These are phyloP conservation scores for Cancer borealis DNA, from an alignment of 2,888 invertebrate genomes.

Conservation along the genomic window DNA sequence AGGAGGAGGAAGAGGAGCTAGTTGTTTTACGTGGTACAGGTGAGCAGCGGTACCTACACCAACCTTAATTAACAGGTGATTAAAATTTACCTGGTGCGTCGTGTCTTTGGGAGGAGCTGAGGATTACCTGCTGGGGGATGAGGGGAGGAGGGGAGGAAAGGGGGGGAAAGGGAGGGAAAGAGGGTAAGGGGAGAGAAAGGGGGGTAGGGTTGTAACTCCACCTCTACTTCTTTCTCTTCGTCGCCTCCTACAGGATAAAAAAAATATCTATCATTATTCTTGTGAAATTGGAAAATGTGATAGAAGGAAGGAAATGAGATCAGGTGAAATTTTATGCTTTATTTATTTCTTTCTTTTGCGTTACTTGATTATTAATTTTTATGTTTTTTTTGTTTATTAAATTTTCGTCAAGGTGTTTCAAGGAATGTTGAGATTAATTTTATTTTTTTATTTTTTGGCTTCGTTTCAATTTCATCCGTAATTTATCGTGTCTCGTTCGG, in stretches of 20 bases:
- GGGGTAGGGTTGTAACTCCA: neutral
- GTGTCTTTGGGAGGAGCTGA: neutral
- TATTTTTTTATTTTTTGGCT: neutral
- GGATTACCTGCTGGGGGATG: neutral
- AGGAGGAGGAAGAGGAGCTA: neutral
- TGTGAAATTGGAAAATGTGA: neutral
- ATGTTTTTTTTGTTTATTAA: neutral
- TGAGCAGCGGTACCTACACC: neutral
- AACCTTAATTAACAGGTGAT: constrained; percentile 9
- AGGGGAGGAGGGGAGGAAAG: neutral
- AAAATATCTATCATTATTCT: neutral
- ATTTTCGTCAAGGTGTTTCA: neutral
- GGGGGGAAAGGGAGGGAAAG: neutral
- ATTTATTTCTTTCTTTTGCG: neutral
- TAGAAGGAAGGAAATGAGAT: neutral
- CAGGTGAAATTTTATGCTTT: neutral
- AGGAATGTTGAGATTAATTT: neutral
- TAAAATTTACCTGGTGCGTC: constrained; percentile 5
- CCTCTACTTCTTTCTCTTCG: neutral
- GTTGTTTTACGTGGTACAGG: constrained; percentile 9
- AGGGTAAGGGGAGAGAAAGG: neutral
- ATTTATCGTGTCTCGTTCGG: neutral
- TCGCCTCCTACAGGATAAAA: neutral
- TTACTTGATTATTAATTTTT: neutral
- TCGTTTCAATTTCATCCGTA: neutral